Evolutionary conservation across 92 coral and sea anemone species (phyloP), one percentile per base, ranked within the genome.

Genomic region (Scolanthus callimorphus): DNA sequence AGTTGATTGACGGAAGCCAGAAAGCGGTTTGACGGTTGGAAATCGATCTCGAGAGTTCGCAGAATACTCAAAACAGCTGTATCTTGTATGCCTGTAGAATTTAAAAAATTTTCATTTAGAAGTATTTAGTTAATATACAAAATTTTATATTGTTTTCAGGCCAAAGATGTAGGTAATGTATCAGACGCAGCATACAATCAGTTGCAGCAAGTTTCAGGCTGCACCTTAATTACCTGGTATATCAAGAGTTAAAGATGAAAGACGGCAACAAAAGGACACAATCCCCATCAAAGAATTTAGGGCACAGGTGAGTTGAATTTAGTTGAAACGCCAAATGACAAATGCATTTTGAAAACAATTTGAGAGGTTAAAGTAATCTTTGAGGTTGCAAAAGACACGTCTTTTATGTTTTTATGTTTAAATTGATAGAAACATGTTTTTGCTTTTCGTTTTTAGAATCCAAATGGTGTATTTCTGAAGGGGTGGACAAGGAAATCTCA

Each of bases 161-260:
- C 63, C 46, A 57, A 57, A 19, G 63, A 57, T 57, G 63, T 29
- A 17, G 63, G 43, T 6, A 15, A 34, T 15, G 20, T 57, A 1
- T 22, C 43, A 10, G 47, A 30, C n/a, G 2, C 22, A 11, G 63
- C 63, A 3, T 57, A 57, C 26, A 12, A 30, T 34, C 45, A 57
- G 27, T 20, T 57, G n/a, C 15, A 30, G 46, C 63, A 57, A 30
- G 22, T 57, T 3, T 47, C 63, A 17, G 63, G 25, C n/a, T n/a
- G n/a, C n/a, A 2, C 23, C 47, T 1, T 29, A 57, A 1, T n/a
- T 57, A 4, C 63, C 63, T 3, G 2, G 45, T 2, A 44, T 57
- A 2, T 12, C 15, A 22, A 34, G 47, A 10, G 1, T 57, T 11
- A 28, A n/a, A 57, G 22, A 57, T 12, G 63, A 57, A 22, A 57